These are phyloP conservation scores for Tryphoninae sp. DNA, from an alignment of 2,888 invertebrate species.

Conservation along the genomic window DNA sequence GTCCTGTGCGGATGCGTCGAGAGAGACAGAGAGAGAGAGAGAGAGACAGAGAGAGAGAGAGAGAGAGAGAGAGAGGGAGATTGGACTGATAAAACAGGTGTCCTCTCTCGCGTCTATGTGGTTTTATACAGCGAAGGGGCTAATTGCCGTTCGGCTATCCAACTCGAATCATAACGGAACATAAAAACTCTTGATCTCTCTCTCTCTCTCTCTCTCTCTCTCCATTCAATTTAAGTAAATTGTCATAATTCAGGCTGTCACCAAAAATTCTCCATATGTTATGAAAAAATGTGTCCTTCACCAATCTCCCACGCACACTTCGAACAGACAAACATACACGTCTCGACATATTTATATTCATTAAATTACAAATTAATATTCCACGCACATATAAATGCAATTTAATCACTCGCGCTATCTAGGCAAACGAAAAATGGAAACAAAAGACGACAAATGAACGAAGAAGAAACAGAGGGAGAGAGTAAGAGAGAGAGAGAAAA, in stretches of 20 bases:
- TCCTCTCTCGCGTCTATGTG: conserved; percentile 24
- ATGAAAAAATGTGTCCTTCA: background rate
- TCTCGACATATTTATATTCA: conserved; percentile 9
- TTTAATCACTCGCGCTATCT: conserved; percentile 52
- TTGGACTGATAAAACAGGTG: conserved; percentile 69
- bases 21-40: conserved; percentile 31
- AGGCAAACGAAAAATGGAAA: conserved; percentile 53
- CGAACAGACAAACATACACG: background rate
- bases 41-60: too few species aligned
- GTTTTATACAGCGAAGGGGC: conserved; percentile 58
- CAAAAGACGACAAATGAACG: conserved; percentile 27
- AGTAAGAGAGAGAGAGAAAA: conserved; percentile 33
- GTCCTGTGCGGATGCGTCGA: conserved; percentile 70
- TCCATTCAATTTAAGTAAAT: conserved; percentile 43
- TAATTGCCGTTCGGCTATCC: conserved; percentile 73
- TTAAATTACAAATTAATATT: conserved; percentile 53
- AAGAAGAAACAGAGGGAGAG: conserved; percentile 4
- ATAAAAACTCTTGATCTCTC: conserved; percentile 36
- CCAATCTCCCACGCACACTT: background rate
- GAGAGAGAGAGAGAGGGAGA: background rate
- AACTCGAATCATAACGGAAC: conserved; percentile 36
- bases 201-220: conserved; percentile 55
- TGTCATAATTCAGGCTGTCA: conserved; percentile 35
- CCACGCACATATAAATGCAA: conserved; percentile 41
- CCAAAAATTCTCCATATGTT: background rate